These are phyloP conservation scores for Clarias laeviceps DNA, from an alignment of 2,797 vertebrate genomes.

Conservation along the genomic window DNA sequence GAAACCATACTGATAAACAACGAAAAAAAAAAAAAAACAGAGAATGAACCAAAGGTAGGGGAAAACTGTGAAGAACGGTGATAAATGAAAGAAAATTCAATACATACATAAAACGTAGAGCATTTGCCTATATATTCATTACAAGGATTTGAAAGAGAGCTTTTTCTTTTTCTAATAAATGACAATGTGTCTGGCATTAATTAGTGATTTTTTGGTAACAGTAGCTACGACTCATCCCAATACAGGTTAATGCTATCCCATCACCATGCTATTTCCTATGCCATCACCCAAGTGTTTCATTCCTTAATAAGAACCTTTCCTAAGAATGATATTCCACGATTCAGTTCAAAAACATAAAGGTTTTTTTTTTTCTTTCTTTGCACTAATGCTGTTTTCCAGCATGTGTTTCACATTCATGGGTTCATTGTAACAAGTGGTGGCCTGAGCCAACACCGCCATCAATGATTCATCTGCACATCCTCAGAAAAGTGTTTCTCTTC, in stretches of 20 bases:
- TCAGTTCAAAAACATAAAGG: too few species aligned
- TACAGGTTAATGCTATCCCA: neutral
- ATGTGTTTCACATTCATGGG: neutral
- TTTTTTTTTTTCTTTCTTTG: too few species aligned
- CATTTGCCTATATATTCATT: neutral
- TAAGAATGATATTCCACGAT: neutral
- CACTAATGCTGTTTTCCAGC: slow-evolving; percentile 70
- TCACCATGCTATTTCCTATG: neutral
- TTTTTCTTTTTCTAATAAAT: too few species aligned
- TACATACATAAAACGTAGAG: neutral
- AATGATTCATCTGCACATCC: slow-evolving; percentile 72
- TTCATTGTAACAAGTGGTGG: slow-evolving; percentile 58
- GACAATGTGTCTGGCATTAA: too few species aligned
- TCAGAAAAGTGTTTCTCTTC: slow-evolving; percentile 61
- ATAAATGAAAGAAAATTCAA: neutral
- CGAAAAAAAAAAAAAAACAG: too few species aligned
- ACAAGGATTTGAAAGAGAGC: neutral
- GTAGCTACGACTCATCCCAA: neutral
- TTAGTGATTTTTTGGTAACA: neutral
- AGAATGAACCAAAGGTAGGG: neutral
- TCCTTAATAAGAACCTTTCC: neutral
- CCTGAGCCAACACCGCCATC: slow-evolving; percentile 61
- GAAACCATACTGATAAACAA: neutral
- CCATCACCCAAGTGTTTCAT: neutral
- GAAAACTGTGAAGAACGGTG: neutral